phyloP scores from a whole-genome alignment of 2,797 vertebrate genomes.

The Masticophis lateralis region DNA sequence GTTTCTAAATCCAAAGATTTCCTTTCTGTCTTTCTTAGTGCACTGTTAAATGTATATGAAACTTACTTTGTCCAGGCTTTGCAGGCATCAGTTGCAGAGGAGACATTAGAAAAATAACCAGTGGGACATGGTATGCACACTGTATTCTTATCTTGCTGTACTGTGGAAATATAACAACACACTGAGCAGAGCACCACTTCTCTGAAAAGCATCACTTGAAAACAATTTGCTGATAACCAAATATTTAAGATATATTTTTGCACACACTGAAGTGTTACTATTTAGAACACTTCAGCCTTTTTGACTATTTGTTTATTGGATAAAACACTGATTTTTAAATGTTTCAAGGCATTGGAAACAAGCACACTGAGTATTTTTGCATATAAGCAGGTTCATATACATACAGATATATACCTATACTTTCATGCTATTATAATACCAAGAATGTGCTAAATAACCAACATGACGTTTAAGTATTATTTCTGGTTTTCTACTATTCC shows the following conservation, averaged over 20 bases:
- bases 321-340: not conserved
- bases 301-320: not conserved
- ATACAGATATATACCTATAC: not conserved
- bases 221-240: not conserved
- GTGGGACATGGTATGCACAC: constrained; percentile 72
- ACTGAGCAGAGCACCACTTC: constrained; percentile 1
- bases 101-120: constrained; percentile 82
- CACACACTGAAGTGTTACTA: too few relatives aligned
- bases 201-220: not conserved
- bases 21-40: not conserved
- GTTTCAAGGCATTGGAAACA: not conserved
- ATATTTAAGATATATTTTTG: not conserved
- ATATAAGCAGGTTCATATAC: not conserved
- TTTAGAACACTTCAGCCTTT: not conserved
- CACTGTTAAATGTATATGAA: not conserved
- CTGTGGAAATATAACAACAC: constrained; percentile 59
- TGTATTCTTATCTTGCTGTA: constrained; percentile 72
- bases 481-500: not conserved
- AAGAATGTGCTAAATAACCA: not conserved
- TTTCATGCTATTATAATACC: not conserved
- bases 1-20: not conserved
- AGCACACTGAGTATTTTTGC: not conserved
- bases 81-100: constrained; percentile 76
- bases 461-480: not conserved
- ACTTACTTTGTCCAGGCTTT: constrained; percentile 91